phyloP scores from a whole-genome alignment of 2,888 invertebrate genomes.

The Macrosiphum euphorbiae region DNA sequence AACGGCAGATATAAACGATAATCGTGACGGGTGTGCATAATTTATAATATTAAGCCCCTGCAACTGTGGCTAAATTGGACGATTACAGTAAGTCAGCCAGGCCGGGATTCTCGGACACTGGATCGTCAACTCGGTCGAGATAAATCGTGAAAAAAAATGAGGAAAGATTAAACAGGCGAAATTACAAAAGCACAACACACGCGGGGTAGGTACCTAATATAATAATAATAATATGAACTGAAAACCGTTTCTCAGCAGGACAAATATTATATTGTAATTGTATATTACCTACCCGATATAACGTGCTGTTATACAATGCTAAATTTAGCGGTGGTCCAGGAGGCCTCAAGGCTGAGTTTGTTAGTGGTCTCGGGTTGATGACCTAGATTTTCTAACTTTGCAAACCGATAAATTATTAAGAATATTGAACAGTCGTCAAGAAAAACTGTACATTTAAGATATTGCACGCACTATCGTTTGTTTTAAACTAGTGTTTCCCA shows the following conservation, averaged over 20 bases:
- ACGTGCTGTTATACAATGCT: background rate
- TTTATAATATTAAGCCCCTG: background rate
- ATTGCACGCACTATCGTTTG: no score
- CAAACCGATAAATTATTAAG: no score
- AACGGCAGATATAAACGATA: constrained; percentile 18
- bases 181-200: background rate
- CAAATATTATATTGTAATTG: background rate
- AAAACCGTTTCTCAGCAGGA: background rate
- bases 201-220: no score
- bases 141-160: background rate
- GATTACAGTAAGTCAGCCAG: background rate
- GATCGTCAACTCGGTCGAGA: background rate
- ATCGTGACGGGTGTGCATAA: background rate
- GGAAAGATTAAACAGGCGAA: background rate
- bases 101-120: background rate
- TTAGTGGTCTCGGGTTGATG: no score
- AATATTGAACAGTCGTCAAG: no score
- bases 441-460: no score
- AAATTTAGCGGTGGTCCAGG: no score
- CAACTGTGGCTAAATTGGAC: background rate
- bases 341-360: no score
- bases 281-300: background rate
- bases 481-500: no score
- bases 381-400: no score
- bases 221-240: background rate